These are phyloP conservation scores for Oscheius sp. DNA, from an alignment of 2,888 invertebrate genomes.

Conservation along the genomic window DNA sequence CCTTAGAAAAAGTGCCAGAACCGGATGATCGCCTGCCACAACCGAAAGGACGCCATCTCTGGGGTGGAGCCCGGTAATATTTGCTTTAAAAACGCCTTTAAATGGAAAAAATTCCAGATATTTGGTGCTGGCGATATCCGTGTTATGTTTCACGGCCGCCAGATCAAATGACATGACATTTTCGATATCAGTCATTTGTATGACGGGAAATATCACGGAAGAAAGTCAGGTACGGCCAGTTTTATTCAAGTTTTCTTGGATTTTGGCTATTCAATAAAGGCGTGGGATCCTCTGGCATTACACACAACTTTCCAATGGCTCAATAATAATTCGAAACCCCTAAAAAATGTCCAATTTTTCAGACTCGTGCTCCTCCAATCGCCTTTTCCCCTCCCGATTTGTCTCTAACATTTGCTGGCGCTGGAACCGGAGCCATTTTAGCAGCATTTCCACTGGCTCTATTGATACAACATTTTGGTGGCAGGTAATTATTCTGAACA, in stretches of 20 bases:
- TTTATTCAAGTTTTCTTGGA: too few species aligned
- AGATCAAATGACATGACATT: conserved; percentile 60
- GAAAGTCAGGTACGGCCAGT: too few species aligned
- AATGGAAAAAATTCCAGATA: conserved; percentile 15
- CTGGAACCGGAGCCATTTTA: conserved; percentile 40
- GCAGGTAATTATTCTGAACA: conserved; percentile 24
- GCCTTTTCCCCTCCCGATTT: conserved; percentile 38
- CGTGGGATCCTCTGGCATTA: too few species aligned
- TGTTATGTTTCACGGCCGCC: conserved; percentile 52
- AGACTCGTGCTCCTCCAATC: conserved; percentile 14
- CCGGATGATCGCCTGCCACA: conserved; percentile 21
- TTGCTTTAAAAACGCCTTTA: background rate
- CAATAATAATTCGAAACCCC: background rate
- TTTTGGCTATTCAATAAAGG: conserved; percentile 1
- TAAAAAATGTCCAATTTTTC: too few species aligned
- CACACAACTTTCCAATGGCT: background rate
- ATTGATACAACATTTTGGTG: conserved; percentile 38
- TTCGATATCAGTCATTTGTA: conserved; percentile 60
- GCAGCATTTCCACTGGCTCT: conserved; percentile 33
- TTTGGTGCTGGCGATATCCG: conserved; percentile 48
- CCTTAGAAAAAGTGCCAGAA: conserved; percentile 27
- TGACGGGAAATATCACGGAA: conserved; percentile 51
- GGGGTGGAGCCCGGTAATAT: conserved; percentile 25
- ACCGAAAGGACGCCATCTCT: conserved; percentile 29
- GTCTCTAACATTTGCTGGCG: conserved; percentile 38